Percentiles rank a stretch among this genome's conserved stretches.
Evolutionary conservation across 2,888 invertebrate species (phyloP).

Genomic region (Ceraclea dissimilis): DNA sequence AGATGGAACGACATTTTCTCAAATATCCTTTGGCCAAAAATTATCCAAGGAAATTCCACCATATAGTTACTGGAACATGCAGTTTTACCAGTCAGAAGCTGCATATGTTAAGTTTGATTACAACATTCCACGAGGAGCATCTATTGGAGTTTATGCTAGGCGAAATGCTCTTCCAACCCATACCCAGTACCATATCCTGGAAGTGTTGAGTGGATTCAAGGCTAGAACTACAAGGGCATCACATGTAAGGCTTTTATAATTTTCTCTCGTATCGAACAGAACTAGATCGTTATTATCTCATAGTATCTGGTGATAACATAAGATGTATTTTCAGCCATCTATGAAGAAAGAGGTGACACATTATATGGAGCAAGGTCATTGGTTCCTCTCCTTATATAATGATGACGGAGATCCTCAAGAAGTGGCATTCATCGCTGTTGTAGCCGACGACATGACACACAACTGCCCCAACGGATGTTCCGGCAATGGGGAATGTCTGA

Average conservation of each 20-base stretch:
- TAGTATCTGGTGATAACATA: too few relatives aligned
- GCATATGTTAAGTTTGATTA: constrained; percentile 93
- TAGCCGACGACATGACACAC: constrained; percentile 88
- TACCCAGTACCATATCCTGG: constrained; percentile 93
- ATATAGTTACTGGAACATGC: constrained; percentile 96
- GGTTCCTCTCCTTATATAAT: constrained; percentile 94
- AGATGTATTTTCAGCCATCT: constrained; percentile 52
- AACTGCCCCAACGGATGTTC: constrained; percentile 95
- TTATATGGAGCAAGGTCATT: constrained; percentile 93
- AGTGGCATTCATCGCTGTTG: constrained; percentile 72
- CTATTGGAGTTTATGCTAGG: constrained; percentile 91
- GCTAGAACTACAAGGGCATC: constrained; percentile 76
- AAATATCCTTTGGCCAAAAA: constrained; percentile 81
- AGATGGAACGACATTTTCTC: constrained; percentile 86
- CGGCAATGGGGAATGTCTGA: constrained; percentile 91
- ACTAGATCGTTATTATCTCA: too few relatives aligned
- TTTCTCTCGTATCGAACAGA: too few relatives aligned
- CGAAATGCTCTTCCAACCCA: constrained; percentile 92
- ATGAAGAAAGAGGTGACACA: constrained; percentile 89
- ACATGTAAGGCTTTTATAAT: constrained; percentile 63
- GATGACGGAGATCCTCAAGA: constrained; percentile 89
- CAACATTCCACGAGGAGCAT: constrained; percentile 83
- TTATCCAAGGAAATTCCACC: constrained; percentile 84
- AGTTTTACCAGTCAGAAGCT: constrained; percentile 91
- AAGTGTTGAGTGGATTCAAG: constrained; percentile 85